These are phyloP conservation scores for Petaurus breviceps DNA, from an alignment of 2,113 vertebrate species.

Conservation along the genomic window DNA sequence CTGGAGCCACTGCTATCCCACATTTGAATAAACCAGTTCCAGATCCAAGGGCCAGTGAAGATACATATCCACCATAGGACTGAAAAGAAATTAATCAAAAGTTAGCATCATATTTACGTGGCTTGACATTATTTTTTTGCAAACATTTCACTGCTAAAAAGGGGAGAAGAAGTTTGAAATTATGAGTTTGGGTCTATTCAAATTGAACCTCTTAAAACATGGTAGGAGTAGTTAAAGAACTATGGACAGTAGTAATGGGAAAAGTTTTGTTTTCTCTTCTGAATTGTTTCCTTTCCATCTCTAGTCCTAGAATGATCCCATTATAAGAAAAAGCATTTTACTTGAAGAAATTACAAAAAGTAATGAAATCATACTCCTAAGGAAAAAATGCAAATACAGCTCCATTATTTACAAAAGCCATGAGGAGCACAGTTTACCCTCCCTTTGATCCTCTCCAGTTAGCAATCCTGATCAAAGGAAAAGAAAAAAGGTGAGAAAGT, in stretches of 20 bases:
- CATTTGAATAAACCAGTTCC: slow-evolving; percentile 95
- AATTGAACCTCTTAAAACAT: not conserved
- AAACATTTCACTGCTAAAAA: slow-evolving; percentile 18
- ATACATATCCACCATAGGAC: slow-evolving; percentile 97
- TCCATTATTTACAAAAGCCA: slow-evolving; percentile 19
- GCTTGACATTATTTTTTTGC: not conserved
- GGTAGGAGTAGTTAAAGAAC: slow-evolving; percentile 25
- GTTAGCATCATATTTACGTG: slow-evolving; percentile 54
- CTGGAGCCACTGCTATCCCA: slow-evolving; percentile 97
- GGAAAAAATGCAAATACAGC: slow-evolving; percentile 33
- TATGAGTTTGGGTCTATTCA: not conserved
- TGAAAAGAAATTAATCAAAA: slow-evolving; percentile 80
- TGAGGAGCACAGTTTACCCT: not conserved
- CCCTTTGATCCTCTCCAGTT: not conserved
- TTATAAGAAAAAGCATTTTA: slow-evolving; percentile 46
- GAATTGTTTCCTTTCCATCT: not conserved
- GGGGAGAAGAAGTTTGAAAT: slow-evolving; percentile 29
- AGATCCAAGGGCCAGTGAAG: slow-evolving; percentile 94
- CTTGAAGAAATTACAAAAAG: slow-evolving; percentile 12
- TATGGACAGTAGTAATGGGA: not conserved
- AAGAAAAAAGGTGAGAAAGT: not conserved
- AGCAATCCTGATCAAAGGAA: slow-evolving; percentile 22
- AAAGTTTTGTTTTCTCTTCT: not conserved
- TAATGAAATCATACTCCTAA: slow-evolving; percentile 12
- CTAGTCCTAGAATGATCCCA: slow-evolving; percentile 29